These are phyloP conservation scores for Mus pahari DNA, from an alignment of 2,113 vertebrate species.

Conservation along the genomic window DNA sequence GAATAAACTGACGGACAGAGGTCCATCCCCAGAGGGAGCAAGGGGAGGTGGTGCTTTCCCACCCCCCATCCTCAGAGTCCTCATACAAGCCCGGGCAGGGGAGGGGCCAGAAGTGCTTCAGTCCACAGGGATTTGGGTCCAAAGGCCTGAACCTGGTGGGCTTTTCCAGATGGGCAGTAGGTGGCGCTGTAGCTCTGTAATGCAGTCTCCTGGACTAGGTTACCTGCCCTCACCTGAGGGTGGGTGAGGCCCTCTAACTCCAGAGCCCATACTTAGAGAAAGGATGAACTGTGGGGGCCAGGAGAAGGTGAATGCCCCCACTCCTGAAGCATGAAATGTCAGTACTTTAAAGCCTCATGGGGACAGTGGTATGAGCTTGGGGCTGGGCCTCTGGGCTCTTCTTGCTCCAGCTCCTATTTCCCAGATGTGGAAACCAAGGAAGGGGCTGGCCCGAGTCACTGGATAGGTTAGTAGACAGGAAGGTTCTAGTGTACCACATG, in stretches of 20 bases:
- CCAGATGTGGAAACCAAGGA: neutral
- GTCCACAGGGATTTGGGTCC: neutral
- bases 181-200: constrained; percentile 74
- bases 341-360: neutral
- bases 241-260: neutral
- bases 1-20: accelerated
- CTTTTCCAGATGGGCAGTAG: constrained; percentile 63
- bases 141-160: neutral
- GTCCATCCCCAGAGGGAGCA: neutral
- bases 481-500: neutral
- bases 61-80: neutral
- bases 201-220: neutral
- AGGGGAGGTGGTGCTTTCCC: neutral
- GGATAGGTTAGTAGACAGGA: neutral
- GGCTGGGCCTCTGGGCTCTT: neutral
- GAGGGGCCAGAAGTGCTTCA: neutral
- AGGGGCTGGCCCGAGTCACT: neutral
- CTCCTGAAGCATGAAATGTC: neutral
- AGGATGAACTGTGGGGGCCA: neutral
- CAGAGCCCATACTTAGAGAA: neutral
- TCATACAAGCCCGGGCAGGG: neutral
- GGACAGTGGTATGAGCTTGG: neutral
- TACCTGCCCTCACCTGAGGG: constrained; percentile 66
- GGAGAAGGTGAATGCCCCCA: neutral
- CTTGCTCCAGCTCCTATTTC: neutral